Conservation (phyloP, 30 jellyfish, hydroid and myxozoan species). For the Aurelia aurita complex sp. Pacific region DNA sequence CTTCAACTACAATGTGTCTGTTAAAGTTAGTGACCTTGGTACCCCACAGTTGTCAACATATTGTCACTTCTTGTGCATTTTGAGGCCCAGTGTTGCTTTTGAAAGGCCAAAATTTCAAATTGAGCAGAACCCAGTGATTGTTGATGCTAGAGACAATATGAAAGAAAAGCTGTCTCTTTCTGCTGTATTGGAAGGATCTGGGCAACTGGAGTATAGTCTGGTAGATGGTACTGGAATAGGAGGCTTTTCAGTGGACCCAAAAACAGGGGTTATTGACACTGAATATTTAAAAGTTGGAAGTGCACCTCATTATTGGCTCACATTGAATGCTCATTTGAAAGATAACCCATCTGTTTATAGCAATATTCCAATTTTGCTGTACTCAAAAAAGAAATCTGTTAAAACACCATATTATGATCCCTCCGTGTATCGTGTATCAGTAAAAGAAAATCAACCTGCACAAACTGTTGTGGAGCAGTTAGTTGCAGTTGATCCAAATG, state of each 20-base stretch:
- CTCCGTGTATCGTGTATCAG: conserved; percentile 55
- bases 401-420: conserved; percentile 74
- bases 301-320: conserved; percentile 80
- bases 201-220: conserved; percentile 58
- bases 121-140: conserved; percentile 35
- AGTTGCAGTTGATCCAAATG: conserved; percentile 62
- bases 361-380: conserved; percentile 73
- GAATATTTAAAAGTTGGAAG: background rate
- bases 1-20: conserved; percentile 32
- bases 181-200: conserved; percentile 58
- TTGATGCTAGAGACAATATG: background rate
- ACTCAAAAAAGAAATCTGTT: background rate
- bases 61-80: conserved; percentile 34
- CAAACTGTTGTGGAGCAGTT: conserved; percentile 51
- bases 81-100: conserved; percentile 31
- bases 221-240: conserved; percentile 98
- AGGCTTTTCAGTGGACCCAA: conserved; percentile 55
- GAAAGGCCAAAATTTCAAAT: conserved; percentile 64
- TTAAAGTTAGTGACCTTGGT: conserved; percentile 64
- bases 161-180: background rate
- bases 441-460: conserved; percentile 62
- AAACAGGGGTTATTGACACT: conserved; percentile 43
- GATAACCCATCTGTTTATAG: conserved; percentile 68
- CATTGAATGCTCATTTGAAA: conserved; percentile 89
- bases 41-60: conserved; percentile 48